A percentile compares a stretch with the other conserved stretches of the same genome.
phyloP scores from a whole-genome alignment of 2,888 invertebrate species.

The Carcina quercana region DNA sequence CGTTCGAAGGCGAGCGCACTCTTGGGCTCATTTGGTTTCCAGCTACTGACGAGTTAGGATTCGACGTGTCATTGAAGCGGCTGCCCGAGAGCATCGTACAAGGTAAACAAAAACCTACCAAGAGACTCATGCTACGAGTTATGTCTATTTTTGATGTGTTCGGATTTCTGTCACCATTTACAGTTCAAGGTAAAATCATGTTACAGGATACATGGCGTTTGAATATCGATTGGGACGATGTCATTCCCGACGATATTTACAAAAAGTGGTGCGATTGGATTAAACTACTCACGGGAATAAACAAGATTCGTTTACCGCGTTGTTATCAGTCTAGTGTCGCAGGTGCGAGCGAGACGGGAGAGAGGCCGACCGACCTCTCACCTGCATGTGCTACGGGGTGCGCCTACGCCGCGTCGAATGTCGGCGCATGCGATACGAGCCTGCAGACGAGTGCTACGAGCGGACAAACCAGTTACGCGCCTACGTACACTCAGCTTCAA shows the following conservation, averaged over 20 bases:
- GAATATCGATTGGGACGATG: slow-evolving; percentile 16
- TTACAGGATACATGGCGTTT: slow-evolving; percentile 16
- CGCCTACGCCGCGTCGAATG: slow-evolving; percentile 8
- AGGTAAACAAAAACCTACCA: slow-evolving; percentile 17
- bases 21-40: slow-evolving; percentile 22
- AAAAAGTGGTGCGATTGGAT: slow-evolving; percentile 13
- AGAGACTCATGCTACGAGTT: slow-evolving; percentile 15
- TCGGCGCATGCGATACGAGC: slow-evolving; percentile 3
- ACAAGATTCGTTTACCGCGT: slow-evolving; percentile 2
- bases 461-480: too few species aligned
- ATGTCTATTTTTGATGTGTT: slow-evolving; percentile 20
- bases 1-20: slow-evolving; percentile 14
- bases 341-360: slow-evolving; percentile 3
- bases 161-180: slow-evolving; percentile 21
- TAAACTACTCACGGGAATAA: slow-evolving; percentile 5
- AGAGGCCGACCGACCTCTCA: too few species aligned
- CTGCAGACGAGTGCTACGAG: too few species aligned
- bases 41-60: slow-evolving; percentile 14
- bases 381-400: too few species aligned
- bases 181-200: slow-evolving; percentile 19
- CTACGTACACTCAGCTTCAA: too few species aligned
- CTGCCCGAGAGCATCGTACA: slow-evolving; percentile 11
- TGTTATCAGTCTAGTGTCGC: background rate
- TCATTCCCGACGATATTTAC: slow-evolving; percentile 5
- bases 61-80: slow-evolving; percentile 17